A percentile compares a stretch with the other conserved stretches of the same genome.
These are phyloP conservation scores for Odocoileus virginianus DNA, from an alignment of 2,113 vertebrate genomes.

Conservation along the genomic window DNA sequence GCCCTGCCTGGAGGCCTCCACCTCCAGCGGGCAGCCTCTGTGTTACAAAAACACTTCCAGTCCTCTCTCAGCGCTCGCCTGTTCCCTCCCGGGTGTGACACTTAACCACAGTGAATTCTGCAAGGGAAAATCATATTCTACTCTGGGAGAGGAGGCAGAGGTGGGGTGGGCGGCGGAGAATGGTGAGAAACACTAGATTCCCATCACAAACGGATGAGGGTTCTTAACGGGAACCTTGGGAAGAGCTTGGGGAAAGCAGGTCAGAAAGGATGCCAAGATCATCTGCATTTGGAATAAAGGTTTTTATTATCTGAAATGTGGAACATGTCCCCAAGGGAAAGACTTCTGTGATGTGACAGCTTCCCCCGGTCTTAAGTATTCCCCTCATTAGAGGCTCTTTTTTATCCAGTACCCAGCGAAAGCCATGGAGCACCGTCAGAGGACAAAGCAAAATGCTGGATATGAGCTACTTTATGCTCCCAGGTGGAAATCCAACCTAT, in stretches of 20 bases:
- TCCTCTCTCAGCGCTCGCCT: accelerated
- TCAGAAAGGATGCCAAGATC: neutral
- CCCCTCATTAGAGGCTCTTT: neutral
- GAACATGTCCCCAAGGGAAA: neutral
- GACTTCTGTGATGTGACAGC: neutral
- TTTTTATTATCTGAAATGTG: neutral
- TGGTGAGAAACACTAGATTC: neutral
- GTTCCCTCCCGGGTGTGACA: neutral
- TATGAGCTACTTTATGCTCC: neutral
- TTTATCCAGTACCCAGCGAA: neutral
- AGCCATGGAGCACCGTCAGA: neutral
- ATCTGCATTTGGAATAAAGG: neutral
- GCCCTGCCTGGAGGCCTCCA: neutral
- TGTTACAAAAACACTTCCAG: neutral
- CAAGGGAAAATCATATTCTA: neutral
- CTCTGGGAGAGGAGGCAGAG: accelerated
- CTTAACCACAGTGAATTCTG: neutral
- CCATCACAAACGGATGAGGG: neutral
- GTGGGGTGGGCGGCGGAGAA: accelerated
- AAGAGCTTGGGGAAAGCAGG: neutral
- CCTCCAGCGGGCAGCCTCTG: neutral
- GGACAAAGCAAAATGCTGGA: neutral
- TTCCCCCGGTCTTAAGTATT: neutral
- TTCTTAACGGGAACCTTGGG: neutral
- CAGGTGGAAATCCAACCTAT: neutral